Conservation (phyloP, 2,888 invertebrate species). For the Trisateles emortualis region DNA sequence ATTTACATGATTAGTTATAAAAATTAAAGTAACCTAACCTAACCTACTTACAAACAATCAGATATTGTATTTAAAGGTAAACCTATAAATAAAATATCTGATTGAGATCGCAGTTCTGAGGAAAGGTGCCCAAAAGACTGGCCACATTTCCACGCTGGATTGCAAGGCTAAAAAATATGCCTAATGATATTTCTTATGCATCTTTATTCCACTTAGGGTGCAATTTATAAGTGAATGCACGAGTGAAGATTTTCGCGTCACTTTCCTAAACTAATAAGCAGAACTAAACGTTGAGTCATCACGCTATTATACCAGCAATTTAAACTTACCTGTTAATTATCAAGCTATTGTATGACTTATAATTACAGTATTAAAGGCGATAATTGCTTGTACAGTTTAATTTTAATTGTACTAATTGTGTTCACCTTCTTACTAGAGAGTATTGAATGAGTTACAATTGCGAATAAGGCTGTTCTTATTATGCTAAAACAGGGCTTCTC, state of each 20-base stretch:
- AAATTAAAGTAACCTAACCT: too few relatives aligned
- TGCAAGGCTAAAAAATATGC: too few relatives aligned
- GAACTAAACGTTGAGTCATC: slow-evolving; percentile 61
- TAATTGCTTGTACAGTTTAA: slow-evolving; percentile 31
- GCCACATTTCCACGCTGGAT: too few relatives aligned
- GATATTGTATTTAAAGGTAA: too few relatives aligned
- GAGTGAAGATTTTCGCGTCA: slow-evolving; percentile 56
- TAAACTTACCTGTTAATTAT: slow-evolving; percentile 29
- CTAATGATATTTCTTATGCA: too few relatives aligned
- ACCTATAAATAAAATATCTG: too few relatives aligned
- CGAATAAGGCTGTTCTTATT: slow-evolving; percentile 50
- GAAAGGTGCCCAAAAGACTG: too few relatives aligned
- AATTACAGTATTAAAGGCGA: slow-evolving; percentile 12
- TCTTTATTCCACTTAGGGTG: too few relatives aligned
- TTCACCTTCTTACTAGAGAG: slow-evolving; percentile 40
- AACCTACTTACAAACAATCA: too few relatives aligned
- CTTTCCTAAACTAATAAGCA: slow-evolving; percentile 67
- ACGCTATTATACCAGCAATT: slow-evolving; percentile 43
- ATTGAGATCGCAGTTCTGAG: too few relatives aligned
- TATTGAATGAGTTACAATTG: slow-evolving; percentile 40
- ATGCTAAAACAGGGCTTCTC: too few relatives aligned
- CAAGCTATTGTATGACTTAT: slow-evolving; percentile 37
- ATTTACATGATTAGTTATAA: too few relatives aligned
- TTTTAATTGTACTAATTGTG: slow-evolving; percentile 54
- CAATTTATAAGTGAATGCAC: slow-evolving; percentile 38